Evolutionary conservation across 2,888 invertebrate species (phyloP).

Genomic region (Kryphioiulus occultus): DNA sequence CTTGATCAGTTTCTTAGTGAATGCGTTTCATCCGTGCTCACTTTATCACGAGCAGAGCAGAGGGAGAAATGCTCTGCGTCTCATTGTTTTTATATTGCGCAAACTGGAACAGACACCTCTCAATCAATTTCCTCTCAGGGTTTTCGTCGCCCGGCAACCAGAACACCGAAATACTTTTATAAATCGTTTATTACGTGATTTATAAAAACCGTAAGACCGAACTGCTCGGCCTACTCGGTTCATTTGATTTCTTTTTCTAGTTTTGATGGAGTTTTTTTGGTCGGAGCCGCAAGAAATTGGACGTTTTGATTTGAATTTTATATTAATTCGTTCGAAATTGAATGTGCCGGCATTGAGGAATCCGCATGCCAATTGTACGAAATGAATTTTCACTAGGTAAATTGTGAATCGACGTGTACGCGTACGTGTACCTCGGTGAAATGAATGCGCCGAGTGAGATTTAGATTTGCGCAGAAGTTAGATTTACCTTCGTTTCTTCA

Average conservation of each 20-base stretch:
- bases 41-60: background rate
- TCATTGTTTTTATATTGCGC: background rate
- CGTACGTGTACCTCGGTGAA: too few relatives aligned
- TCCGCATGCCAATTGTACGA: background rate
- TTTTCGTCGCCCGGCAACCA: conserved; percentile 18
- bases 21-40: background rate
- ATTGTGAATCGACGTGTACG: background rate
- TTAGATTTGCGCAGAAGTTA: too few relatives aligned
- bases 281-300: background rate
- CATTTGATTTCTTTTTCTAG: background rate
- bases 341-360: background rate
- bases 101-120: conserved; percentile 15
- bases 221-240: too few relatives aligned
- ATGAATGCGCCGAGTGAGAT: too few relatives aligned
- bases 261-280: too few relatives aligned
- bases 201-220: background rate
- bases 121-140: conserved; percentile 23
- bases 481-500: too few relatives aligned
- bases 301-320: background rate
- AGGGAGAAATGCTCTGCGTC: background rate
- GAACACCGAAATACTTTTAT: background rate
- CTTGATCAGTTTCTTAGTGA: background rate
- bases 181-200: background rate
- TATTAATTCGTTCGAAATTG: background rate
- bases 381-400: background rate